Conservation (phyloP, 2,888 invertebrate species). For the Drosophila multiciliata region DNA sequence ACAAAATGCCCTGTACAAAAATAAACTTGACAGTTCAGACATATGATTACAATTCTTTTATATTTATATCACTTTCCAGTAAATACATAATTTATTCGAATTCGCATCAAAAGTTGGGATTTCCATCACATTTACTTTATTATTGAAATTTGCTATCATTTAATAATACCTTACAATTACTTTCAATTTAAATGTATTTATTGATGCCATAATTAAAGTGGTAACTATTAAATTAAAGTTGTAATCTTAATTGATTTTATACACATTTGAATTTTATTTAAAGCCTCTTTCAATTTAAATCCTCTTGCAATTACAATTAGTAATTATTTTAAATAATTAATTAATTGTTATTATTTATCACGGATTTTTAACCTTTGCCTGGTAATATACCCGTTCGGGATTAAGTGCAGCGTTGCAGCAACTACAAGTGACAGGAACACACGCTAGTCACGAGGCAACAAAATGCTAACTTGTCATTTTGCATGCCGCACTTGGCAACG, state of each 20-base stretch:
- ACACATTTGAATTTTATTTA: background rate
- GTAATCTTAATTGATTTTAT: background rate
- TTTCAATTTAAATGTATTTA: background rate
- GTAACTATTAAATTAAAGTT: background rate
- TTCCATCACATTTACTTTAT: too few species aligned
- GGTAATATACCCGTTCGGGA: background rate
- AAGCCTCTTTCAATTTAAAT: background rate
- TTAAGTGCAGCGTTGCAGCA: slow-evolving; percentile 7
- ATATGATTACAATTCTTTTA: background rate
- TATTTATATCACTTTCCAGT: background rate
- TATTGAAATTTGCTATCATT: background rate
- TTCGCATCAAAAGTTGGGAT: background rate
- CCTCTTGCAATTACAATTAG: background rate
- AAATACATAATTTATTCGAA: background rate
- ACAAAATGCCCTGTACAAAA: background rate
- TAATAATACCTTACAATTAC: background rate
- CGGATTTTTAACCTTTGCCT: background rate
- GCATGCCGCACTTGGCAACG: slow-evolving; percentile 12
- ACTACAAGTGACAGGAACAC: slow-evolving; percentile 60
- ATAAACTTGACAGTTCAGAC: background rate
- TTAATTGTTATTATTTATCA: background rate
- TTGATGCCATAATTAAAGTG: background rate
- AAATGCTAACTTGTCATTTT: slow-evolving; percentile 58
- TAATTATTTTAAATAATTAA: background rate
- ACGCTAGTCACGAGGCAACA: slow-evolving; percentile 46